Evolutionary conservation across 2,113 vertebrate genomes (phyloP).

Genomic region (Gorsachius goisagi): DNA sequence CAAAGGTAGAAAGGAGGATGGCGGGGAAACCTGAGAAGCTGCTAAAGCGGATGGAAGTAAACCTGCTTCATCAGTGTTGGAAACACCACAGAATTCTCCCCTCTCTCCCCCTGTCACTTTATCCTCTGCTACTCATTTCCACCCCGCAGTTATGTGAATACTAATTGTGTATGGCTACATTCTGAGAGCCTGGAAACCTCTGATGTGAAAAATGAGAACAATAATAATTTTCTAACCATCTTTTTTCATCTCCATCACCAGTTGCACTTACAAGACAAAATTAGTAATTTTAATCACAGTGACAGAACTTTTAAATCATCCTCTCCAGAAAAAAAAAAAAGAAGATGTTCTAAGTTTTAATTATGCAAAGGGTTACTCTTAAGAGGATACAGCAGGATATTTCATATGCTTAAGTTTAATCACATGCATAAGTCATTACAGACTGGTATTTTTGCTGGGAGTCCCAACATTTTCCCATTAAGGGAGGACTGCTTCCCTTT

Average conservation of each 20-base stretch:
- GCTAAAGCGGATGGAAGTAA: not conserved
- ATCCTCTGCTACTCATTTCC: not conserved
- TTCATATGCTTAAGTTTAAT: not conserved
- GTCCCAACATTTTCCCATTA: not conserved
- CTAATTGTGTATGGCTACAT: not conserved
- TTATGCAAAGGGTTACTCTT: not conserved
- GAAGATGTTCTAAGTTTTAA: not conserved
- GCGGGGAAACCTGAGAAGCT: not conserved
- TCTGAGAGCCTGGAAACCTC: not conserved
- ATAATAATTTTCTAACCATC: not conserved
- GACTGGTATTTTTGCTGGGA: not conserved
- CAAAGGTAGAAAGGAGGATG: not conserved
- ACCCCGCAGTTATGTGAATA: not conserved
- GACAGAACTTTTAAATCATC: not conserved
- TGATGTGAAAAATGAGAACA: not conserved
- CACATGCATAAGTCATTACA: not conserved
- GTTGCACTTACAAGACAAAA: not conserved
- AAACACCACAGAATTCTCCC: not conserved
- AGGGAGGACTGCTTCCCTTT: not conserved
- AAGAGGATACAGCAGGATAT: not conserved
- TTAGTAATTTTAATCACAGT: conserved; percentile 1
- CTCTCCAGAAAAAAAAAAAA: not conserved
- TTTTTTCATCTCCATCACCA: not conserved
- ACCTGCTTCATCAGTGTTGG: not conserved
- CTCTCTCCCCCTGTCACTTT: not conserved